Conservation (phyloP, 1,140 invertebrate species). For the Portunus trituberculatus region DNA sequence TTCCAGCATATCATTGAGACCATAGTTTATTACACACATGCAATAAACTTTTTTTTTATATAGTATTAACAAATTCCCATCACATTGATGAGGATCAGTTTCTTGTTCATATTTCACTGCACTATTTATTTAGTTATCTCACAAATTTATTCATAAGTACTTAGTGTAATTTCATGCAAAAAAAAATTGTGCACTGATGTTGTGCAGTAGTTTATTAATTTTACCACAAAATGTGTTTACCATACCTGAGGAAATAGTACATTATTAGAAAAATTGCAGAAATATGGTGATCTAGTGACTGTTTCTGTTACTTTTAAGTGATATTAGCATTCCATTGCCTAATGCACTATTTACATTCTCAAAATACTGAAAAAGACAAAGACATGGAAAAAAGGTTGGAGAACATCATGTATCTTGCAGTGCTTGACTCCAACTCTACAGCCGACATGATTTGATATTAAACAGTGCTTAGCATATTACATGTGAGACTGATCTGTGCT, state of each 20-base stretch:
- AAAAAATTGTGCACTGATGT: too few species aligned
- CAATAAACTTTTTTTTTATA: too few species aligned
- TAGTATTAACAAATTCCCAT: too few species aligned
- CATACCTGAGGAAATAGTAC: neutral
- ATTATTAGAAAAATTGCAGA: neutral
- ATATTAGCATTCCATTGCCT: too few species aligned
- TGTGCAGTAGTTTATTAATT: neutral
- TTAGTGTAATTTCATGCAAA: too few species aligned
- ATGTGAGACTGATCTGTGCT: neutral
- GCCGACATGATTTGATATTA: neutral
- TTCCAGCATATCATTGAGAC: too few species aligned
- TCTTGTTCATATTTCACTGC: too few species aligned
- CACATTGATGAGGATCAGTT: too few species aligned
- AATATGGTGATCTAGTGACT: neutral
- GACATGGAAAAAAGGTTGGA: neutral
- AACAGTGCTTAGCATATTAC: neutral
- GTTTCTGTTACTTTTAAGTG: neutral
- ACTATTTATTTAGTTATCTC: too few species aligned
- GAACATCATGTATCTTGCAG: neutral
- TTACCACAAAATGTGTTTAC: neutral
- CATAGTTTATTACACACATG: too few species aligned
- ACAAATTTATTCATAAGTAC: too few species aligned
- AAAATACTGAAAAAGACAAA: neutral
- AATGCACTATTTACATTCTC: neutral
- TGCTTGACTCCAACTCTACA: neutral